phyloP scores from a whole-genome alignment of 92 coral and sea anemone genomes.

The Porites cylindrica region DNA sequence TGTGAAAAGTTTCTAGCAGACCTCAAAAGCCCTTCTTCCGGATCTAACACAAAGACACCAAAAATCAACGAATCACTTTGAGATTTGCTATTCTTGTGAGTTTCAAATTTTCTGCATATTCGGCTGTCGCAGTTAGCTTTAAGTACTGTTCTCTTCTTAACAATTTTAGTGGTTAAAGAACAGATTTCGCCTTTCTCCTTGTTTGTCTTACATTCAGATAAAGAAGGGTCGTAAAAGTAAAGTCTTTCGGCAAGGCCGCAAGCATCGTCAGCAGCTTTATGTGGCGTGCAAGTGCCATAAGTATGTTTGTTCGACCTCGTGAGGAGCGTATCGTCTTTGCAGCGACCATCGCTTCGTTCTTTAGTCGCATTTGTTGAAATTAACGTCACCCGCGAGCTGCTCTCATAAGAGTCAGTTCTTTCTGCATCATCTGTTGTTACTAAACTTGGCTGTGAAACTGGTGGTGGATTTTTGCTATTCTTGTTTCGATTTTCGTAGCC shows the following conservation, averaged over 20 bases:
- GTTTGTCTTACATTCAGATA: slow-evolving; percentile 52
- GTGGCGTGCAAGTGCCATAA: slow-evolving; percentile 80
- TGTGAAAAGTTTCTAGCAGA: slow-evolving; percentile 28
- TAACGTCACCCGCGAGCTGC: background rate
- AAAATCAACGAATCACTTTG: slow-evolving; percentile 5
- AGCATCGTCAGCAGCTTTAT: slow-evolving; percentile 59
- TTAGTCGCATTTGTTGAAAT: background rate
- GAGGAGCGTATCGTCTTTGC: slow-evolving; percentile 7
- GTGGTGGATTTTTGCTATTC: background rate
- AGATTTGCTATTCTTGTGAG: background rate
- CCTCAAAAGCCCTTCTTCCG: slow-evolving; percentile 55
- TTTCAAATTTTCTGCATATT: slow-evolving; percentile 37
- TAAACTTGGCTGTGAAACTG: background rate
- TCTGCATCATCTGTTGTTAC: background rate
- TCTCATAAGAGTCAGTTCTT: background rate
- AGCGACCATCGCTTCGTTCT: background rate
- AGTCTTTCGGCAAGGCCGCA: slow-evolving; percentile 62
- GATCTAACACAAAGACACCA: slow-evolving; percentile 49
- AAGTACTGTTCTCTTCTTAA: background rate
- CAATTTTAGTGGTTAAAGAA: slow-evolving; percentile 13
- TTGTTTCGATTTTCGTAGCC: background rate
- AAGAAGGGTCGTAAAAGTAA: slow-evolving; percentile 44
- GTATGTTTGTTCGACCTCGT: slow-evolving; percentile 21
- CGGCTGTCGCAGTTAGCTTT: slow-evolving; percentile 45
- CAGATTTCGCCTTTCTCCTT: slow-evolving; percentile 67